These are phyloP conservation scores for Drosophila murphyi DNA, from an alignment of 1,140 invertebrate species.

Conservation along the genomic window DNA sequence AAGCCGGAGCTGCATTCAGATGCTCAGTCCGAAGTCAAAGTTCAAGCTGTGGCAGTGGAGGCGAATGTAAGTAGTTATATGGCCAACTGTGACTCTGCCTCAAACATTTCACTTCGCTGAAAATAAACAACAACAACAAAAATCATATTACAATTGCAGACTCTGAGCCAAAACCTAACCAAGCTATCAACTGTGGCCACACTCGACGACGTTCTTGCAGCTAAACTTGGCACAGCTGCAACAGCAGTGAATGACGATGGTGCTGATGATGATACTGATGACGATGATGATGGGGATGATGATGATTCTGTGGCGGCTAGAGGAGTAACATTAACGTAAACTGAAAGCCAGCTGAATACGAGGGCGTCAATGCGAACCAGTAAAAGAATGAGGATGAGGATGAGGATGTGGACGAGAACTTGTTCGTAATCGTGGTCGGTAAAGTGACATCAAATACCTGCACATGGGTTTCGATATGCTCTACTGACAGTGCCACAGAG, in stretches of 20 bases:
- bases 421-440: constrained; percentile 15
- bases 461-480: constrained; percentile 35
- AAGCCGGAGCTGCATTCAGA: constrained; percentile 15
- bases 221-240: constrained; percentile 26
- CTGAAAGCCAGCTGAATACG: constrained; percentile 40
- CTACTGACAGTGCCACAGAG: not conserved
- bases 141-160: constrained; percentile 50
- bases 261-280: constrained; percentile 15
- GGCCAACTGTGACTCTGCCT: not conserved
- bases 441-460: constrained; percentile 53
- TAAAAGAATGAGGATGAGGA: constrained; percentile 2
- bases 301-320: constrained; percentile 32
- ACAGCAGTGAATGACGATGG: constrained; percentile 9
- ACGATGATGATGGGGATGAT: constrained; percentile 11
- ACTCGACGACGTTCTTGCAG: constrained; percentile 68
- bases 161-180: constrained; percentile 26
- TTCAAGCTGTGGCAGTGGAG: constrained; percentile 9
- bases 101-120: not conserved
- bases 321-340: constrained; percentile 32
- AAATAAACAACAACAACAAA: constrained; percentile 12
- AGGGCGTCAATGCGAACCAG: constrained; percentile 22
- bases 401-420: constrained; percentile 2
- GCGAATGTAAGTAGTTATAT: constrained; percentile 26
- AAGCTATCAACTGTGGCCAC: constrained; percentile 58
- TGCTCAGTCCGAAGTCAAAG: constrained; percentile 35